Base-by-base conservation (phyloP, 2,797 vertebrate species). In the Chaetodon trifasciatus region DNA sequence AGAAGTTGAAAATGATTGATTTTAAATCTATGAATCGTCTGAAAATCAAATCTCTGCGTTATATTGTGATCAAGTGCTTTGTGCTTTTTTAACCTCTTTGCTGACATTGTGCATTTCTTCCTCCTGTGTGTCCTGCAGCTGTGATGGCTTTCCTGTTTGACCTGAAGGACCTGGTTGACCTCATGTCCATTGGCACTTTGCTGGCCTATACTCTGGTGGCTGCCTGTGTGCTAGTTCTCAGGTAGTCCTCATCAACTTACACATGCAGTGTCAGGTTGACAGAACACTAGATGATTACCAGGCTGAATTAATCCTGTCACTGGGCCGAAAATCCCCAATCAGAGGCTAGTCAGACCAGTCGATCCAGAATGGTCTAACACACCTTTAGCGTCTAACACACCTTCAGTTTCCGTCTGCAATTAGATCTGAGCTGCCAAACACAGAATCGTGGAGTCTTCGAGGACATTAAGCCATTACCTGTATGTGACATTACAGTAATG, bases 151-250 rank as follows among this genome's bases (percentile, higher is more conserved):
- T 99, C 91, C 95, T 99, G 69, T 98, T 99, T 71, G 97, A 99
- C 86, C 87, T 99, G 92, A 98, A 98, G 92, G 97, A 97, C 83
- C 93, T 99, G 90, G 97, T 99, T 44, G 97, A 99, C 86, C 96
- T 99, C 78, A 99, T 99, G 98, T 99, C 98, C 62, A 99, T 99
- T 0, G 98, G 98, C 23, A 99, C 98, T 0, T 95, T 99, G 79
- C 93, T 99, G 92, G 98, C 98, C 39, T 99, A 99, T 73, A 98
- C 97, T 5, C 88, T 99, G 92, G 98, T 99, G 78, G 98, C 98
- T 46, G 97, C 98, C 73, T 99, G 98, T 21, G 97, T 99, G 15
- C 93, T 99, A 78, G 96, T 99, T 71, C 94, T 99, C 90, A 97
- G 98, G 98, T 99, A 96, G 1, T 82, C 72, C 47, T 63, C 39